These are phyloP conservation scores for Crax fasciolata DNA, from an alignment of 2,797 vertebrate genomes.

Conservation along the genomic window DNA sequence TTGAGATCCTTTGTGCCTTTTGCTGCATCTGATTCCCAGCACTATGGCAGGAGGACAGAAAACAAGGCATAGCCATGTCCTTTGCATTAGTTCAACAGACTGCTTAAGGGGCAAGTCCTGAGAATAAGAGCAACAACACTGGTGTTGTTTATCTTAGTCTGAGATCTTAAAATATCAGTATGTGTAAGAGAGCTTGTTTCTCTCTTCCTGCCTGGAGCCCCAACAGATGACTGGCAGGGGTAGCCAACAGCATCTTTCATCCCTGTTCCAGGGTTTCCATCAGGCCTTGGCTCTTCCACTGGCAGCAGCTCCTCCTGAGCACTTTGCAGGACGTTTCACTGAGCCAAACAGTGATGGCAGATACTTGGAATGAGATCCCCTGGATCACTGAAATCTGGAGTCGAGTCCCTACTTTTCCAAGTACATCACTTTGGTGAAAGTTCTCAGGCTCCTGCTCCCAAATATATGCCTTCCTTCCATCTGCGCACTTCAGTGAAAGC, in stretches of 20 bases:
- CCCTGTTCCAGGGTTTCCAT: neutral
- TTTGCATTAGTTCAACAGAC: neutral
- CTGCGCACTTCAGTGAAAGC: too few relatives aligned
- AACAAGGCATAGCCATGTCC: rapidly evolving
- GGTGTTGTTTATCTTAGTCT: neutral
- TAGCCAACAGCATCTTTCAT: neutral
- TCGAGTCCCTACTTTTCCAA: neutral
- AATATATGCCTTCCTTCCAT: neutral
- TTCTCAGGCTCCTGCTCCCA: neutral
- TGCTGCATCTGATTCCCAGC: neutral
- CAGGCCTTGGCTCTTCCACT: neutral
- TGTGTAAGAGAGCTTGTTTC: neutral
- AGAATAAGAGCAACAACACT: neutral
- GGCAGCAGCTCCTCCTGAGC: neutral
- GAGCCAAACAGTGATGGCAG: neutral
- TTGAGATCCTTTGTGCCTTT: neutral
- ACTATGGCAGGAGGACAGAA: neutral
- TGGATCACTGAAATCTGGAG: neutral
- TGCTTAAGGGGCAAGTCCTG: neutral
- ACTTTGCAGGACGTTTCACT: neutral
- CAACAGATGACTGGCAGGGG: neutral
- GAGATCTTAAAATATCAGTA: neutral
- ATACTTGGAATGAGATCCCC: neutral
- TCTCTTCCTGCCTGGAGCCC: neutral
- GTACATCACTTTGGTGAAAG: neutral